Percentiles rank a stretch among this genome's conserved stretches.
Evolutionary conservation across 2,888 invertebrate species (phyloP).

Genomic region (Cryptocephalus primarius): DNA sequence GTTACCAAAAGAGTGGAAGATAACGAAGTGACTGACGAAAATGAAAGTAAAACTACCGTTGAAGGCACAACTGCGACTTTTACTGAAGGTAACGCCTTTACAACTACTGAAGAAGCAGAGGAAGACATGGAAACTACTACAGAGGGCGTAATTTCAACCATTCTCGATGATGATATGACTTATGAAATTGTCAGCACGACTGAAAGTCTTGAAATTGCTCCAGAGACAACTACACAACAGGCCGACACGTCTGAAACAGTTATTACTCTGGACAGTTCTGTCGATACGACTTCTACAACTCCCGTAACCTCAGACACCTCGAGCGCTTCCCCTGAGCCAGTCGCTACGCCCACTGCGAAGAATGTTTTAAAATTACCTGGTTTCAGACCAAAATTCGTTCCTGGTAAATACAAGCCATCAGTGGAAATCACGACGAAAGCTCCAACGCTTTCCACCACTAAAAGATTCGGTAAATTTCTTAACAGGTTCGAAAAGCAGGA

Average conservation of each 20-base stretch:
- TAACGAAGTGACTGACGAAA: background rate
- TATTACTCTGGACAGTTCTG: conserved; percentile 2
- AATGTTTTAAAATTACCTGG: no score
- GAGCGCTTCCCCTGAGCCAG: conserved; percentile 5
- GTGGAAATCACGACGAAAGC: background rate
- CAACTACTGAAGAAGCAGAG: background rate
- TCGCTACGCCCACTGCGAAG: no score
- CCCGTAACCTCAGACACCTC: conserved; percentile 9
- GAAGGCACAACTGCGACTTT: background rate
- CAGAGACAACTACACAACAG: conserved; percentile 1
- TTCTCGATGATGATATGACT: conserved; percentile 1
- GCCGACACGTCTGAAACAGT: background rate
- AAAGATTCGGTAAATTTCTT: background rate
- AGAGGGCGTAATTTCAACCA: conserved; percentile 2
- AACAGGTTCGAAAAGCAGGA: conserved; percentile 3
- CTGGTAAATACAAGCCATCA: no score
- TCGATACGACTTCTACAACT: conserved; percentile 2
- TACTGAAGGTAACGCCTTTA: background rate
- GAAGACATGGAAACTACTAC: background rate
- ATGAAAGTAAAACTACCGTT: background rate
- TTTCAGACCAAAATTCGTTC: background rate
- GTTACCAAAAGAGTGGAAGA: no score
- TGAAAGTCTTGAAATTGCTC: conserved; percentile 1
- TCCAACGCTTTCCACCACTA: background rate
- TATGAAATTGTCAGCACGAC: no score